Evolutionary conservation across 2,888 invertebrate species (phyloP).

Genomic region (Orthonevra nobilis): DNA sequence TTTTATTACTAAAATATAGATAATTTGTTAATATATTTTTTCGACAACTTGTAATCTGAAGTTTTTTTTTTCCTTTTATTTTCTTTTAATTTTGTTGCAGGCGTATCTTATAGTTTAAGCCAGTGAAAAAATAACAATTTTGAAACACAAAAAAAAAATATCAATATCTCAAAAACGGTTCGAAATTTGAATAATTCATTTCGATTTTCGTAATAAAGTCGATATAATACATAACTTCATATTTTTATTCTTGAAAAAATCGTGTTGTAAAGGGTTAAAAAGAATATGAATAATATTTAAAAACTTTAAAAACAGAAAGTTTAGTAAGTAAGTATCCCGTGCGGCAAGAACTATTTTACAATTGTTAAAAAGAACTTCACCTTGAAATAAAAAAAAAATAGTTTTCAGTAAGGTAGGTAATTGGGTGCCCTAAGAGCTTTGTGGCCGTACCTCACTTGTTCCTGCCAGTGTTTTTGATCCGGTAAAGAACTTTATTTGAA

Average conservation of each 20-base stretch:
- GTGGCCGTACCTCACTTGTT: too few relatives aligned
- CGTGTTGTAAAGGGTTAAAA: conserved; percentile 1
- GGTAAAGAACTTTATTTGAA: too few relatives aligned
- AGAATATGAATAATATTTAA: too few relatives aligned
- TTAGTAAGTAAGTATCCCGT: too few relatives aligned
- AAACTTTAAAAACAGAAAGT: too few relatives aligned
- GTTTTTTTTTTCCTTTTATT: neutral
- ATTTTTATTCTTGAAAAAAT: neutral
- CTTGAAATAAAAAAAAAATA: too few relatives aligned
- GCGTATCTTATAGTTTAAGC: neutral
- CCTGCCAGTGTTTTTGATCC: too few relatives aligned
- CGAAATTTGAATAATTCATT: neutral
- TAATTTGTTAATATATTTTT: neutral
- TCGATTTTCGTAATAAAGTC: neutral
- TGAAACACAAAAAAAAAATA: neutral
- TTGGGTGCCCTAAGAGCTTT: too few relatives aligned
- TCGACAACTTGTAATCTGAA: neutral
- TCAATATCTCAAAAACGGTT: conserved; percentile 4
- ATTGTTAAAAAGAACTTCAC: too few relatives aligned
- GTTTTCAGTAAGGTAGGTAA: too few relatives aligned
- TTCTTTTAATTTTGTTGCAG: neutral
- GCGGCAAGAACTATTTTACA: too few relatives aligned
- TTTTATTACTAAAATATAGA: too few relatives aligned
- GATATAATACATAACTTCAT: neutral
- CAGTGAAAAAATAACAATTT: neutral